Percentiles rank a stretch among this genome's conserved stretches.
phyloP scores from a whole-genome alignment of 1,140 invertebrate species.

The Pomacea maculata region DNA sequence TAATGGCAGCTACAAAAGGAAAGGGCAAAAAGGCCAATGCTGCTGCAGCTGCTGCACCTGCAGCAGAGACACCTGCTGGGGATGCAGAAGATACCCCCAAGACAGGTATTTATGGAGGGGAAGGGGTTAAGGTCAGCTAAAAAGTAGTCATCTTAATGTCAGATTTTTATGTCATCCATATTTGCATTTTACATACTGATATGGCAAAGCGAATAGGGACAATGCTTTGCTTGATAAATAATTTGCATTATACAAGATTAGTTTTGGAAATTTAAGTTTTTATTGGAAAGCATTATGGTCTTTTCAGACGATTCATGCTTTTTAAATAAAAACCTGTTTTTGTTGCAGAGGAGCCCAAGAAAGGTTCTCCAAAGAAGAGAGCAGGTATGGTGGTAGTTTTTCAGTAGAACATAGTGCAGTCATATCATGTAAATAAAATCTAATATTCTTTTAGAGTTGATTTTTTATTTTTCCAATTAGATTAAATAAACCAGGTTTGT shows the following conservation, averaged over 20 bases:
- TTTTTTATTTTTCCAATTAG: neutral
- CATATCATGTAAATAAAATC: too few species aligned
- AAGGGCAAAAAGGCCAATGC: slow-evolving; percentile 21
- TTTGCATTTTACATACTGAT: too few species aligned
- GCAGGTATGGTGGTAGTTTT: neutral
- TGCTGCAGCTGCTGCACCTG: slow-evolving; percentile 9
- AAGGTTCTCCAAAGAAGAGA: slow-evolving; percentile 15
- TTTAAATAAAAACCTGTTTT: neutral
- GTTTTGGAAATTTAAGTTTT: too few species aligned
- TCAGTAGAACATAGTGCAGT: too few species aligned
- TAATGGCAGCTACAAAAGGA: slow-evolving; percentile 31
- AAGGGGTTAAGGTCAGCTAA: too few species aligned
- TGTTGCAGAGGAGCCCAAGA: slow-evolving; percentile 20
- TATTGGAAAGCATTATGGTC: too few species aligned
- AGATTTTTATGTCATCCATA: too few species aligned
- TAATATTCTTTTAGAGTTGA: neutral
- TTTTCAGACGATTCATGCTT: too few species aligned
- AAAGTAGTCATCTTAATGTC: too few species aligned
- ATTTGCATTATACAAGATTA: too few species aligned
- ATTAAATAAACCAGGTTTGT: neutral
- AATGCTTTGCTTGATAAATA: too few species aligned
- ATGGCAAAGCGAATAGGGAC: too few species aligned
- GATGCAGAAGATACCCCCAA: neutral
- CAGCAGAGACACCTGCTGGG: neutral
- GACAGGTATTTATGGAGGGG: neutral